Conservation (phyloP, 2,113 vertebrate species). For the Osmerus mordax region DNA sequence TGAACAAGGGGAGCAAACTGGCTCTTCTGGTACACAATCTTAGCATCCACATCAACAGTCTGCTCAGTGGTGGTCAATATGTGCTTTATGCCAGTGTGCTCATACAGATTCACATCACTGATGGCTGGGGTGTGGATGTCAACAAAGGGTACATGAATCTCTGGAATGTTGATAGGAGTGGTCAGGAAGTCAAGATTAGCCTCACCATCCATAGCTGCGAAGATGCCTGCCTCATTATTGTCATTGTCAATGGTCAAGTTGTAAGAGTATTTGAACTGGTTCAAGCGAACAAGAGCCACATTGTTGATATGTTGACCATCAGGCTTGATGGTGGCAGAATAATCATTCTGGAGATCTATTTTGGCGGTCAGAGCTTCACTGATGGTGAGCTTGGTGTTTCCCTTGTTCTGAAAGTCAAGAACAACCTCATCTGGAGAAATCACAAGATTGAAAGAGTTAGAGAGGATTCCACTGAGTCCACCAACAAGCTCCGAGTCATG, state of each 20-base stretch:
- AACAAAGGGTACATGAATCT: constrained; percentile 71
- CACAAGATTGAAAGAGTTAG: constrained; percentile 73
- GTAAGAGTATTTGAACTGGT: constrained; percentile 82
- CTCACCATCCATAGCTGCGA: constrained; percentile 74
- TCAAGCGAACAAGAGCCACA: constrained; percentile 75
- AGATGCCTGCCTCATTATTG: constrained; percentile 69
- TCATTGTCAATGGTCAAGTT: constrained; percentile 78
- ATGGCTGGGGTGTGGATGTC: constrained; percentile 71
- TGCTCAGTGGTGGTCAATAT: constrained; percentile 84
- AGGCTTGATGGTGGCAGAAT: constrained; percentile 71
- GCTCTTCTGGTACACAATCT: constrained; percentile 84
- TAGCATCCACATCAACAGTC: constrained; percentile 78
- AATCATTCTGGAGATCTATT: constrained; percentile 85
- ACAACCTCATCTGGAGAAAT: constrained; percentile 66
- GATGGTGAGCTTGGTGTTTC: constrained; percentile 77
- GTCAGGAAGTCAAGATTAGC: constrained; percentile 86
- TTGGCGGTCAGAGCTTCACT: constrained; percentile 76
- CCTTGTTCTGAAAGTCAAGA: constrained; percentile 78
- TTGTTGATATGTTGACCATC: constrained; percentile 75
- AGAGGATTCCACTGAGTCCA: constrained; percentile 72
- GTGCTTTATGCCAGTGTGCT: constrained; percentile 76
- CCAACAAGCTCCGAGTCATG: constrained; percentile 79
- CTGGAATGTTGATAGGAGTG: constrained; percentile 78
- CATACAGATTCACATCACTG: constrained; percentile 80
- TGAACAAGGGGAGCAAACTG: constrained; percentile 57